Percentiles rank a stretch among this genome's conserved stretches.
These are phyloP conservation scores for Potamarius usumacintae DNA, from an alignment of 2,113 vertebrate species.

Conservation along the genomic window DNA sequence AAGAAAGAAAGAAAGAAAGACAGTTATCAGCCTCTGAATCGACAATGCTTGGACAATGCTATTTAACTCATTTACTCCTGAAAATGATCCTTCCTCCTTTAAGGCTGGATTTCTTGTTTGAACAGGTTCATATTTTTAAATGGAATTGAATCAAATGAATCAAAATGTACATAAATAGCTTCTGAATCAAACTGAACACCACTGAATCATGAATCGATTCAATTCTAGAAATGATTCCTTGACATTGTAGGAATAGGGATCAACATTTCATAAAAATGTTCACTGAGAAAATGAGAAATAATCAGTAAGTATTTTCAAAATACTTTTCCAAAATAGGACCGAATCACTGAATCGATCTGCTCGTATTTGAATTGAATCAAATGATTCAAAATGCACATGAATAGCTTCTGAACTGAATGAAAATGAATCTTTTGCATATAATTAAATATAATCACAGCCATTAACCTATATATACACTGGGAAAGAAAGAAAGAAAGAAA, in stretches of 20 bases:
- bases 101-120: not conserved
- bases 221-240: not conserved
- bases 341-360: not conserved
- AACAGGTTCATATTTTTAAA: not conserved
- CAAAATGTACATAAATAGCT: not conserved
- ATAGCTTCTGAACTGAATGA: not conserved
- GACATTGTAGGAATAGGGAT: not conserved
- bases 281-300: not conserved
- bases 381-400: not conserved
- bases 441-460: not conserved
- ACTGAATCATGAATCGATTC: not conserved
- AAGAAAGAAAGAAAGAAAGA: no score
- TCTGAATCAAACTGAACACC: not conserved
- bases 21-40: no score
- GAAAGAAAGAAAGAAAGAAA: no score
- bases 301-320: not conserved
- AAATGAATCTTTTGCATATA: not conserved
- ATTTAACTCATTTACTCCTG: not conserved
- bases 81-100: not conserved
- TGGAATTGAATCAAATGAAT: not conserved
- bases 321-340: not conserved
- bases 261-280: not conserved
- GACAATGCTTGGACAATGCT: not conserved
- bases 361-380: not conserved
- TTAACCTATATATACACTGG: not conserved